These are phyloP conservation scores for Pammene aurita DNA, from an alignment of 2,888 invertebrate genomes.

Conservation along the genomic window DNA sequence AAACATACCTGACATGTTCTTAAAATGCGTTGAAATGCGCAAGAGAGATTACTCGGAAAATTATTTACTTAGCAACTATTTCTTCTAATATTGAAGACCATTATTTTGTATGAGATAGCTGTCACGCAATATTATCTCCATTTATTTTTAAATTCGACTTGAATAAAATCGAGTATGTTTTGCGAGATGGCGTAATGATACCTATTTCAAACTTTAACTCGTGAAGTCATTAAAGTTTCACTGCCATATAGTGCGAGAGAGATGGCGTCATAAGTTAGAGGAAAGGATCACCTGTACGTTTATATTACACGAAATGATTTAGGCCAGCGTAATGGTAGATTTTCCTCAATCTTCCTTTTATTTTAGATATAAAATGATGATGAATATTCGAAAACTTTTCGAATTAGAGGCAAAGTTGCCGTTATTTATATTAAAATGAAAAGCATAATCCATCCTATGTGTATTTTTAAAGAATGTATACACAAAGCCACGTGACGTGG, in stretches of 20 bases:
- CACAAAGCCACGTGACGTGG: too few relatives aligned
- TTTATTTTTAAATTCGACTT: not conserved
- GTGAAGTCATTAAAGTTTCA: not conserved
- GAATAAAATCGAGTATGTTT: not conserved
- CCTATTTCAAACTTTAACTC: not conserved
- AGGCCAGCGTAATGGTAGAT: constrained; percentile 21
- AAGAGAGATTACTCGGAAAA: not conserved
- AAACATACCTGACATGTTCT: not conserved
- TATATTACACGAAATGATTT: constrained; percentile 8
- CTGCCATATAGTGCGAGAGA: not conserved
- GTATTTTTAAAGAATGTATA: too few relatives aligned
- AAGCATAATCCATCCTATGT: too few relatives aligned
- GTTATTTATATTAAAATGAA: constrained; percentile 7
- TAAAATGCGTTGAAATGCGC: constrained; percentile 14
- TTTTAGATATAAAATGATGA: constrained; percentile 1
- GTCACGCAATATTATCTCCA: not conserved
- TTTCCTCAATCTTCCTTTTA: constrained; percentile 6
- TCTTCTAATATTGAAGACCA: constrained; percentile 10
- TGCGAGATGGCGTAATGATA: not conserved
- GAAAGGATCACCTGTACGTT: not conserved
- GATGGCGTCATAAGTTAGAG: constrained; percentile 6
- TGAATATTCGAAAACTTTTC: constrained; percentile 16
- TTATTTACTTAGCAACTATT: constrained; percentile 5
- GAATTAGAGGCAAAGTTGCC: not conserved
- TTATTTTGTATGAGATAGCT: constrained; percentile 14